Evolutionary conservation across 2,113 vertebrate species (phyloP), one percentile per base, ranked within the genome.

Genomic region (Caloenas nicobarica): DNA sequence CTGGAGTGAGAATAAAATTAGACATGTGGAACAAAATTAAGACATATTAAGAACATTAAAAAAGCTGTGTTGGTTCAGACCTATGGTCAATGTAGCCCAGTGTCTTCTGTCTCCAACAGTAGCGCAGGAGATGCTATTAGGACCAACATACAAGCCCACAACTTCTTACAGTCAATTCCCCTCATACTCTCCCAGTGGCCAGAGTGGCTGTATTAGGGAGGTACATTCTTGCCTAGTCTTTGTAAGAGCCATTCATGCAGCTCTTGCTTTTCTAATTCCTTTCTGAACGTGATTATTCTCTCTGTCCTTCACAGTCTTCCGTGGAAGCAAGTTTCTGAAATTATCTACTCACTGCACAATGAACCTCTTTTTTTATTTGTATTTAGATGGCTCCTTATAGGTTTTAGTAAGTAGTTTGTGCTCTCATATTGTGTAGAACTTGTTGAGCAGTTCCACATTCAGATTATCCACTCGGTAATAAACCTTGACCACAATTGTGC

Each of bases 111-210:
- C 44, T 60, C 42, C 69, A 66, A 36, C 29, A 77, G 34, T 15
- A 60, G n/a, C 0, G 0, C 0, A 1, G 33, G 15, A 85, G 25
- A 18, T 2, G 1, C 14, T 78, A 5, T 26, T 34, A 38, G 22
- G 38, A 9, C 40, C 16, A 61, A 16, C 24, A 25, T 13, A 29
- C 3, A 64, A 76, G 11, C 24, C 26, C 19, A 18, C 31, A 31
- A 5, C 13, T 46, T 81, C 62, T 46, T 58, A 13, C 25, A 42
- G 8, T 70, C 10, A 65, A 5, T 78, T 70, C 19, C 19, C 7
- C 23, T 64, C 64, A 26, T 26, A 15, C 2, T 70, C 2, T 10
- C 11, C 8, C 28, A 31, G 15, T 17, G 5, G 46, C 31, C 16
- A 72, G 18, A 86, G 50, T 4, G 13, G 10, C 31, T 72, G 34